Percentiles rank a stretch among this genome's conserved stretches.
Conservation (phyloP, 2,888 invertebrate species). For the Cyclophora albipunctata region DNA sequence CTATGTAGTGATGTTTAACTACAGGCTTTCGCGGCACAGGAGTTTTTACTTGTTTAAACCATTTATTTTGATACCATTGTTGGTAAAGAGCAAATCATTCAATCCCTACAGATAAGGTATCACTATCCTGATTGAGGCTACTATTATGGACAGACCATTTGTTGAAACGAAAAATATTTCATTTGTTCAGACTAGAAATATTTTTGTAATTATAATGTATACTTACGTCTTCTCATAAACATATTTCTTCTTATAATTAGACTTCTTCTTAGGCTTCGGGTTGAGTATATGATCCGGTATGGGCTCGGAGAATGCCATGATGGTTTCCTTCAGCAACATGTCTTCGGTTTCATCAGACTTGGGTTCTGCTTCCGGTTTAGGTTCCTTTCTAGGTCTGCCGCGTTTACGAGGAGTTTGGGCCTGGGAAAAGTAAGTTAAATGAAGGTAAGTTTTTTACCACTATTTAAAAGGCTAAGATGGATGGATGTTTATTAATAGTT, state of each 20-base stretch:
- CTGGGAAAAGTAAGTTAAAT: neutral
- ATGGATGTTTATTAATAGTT: neutral
- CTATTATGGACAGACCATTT: too few relatives aligned
- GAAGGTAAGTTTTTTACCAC: neutral
- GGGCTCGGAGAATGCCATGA: slow-evolving; percentile 66
- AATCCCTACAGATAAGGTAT: too few relatives aligned
- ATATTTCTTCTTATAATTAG: slow-evolving; percentile 48
- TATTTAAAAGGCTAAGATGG: slow-evolving; percentile 3
- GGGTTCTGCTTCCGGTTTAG: slow-evolving; percentile 20
- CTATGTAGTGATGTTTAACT: too few relatives aligned
- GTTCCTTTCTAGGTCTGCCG: slow-evolving; percentile 55
- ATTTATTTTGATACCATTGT: too few relatives aligned
- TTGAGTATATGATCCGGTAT: slow-evolving; percentile 64
- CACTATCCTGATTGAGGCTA: too few relatives aligned
- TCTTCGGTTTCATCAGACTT: slow-evolving; percentile 48
- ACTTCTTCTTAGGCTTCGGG: slow-evolving; percentile 58
- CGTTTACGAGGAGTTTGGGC: slow-evolving; percentile 38
- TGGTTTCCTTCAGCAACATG: slow-evolving; percentile 64
- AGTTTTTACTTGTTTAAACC: too few relatives aligned
- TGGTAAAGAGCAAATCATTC: too few relatives aligned
- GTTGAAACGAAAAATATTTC: too few relatives aligned
- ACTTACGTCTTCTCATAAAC: slow-evolving; percentile 65
- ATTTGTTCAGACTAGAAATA: too few relatives aligned
- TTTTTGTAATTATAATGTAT: too few relatives aligned
- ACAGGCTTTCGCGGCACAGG: too few relatives aligned